Evolutionary conservation across 2,797 vertebrate species (phyloP).

Genomic region (Pelodytes ibericus): DNA sequence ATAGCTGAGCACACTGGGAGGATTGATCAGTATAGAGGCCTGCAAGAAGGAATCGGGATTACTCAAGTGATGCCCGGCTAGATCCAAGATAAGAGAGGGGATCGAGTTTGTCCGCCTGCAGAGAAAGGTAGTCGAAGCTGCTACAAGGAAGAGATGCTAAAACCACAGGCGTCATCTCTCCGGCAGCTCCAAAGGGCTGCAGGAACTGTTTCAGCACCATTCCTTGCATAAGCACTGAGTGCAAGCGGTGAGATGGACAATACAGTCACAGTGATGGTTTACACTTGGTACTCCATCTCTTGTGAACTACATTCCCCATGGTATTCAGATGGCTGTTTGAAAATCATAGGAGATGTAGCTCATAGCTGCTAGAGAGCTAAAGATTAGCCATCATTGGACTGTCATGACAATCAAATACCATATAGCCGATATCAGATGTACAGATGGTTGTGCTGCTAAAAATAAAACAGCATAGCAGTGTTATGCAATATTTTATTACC

Average conservation of each 20-base stretch:
- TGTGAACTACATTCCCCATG: background rate
- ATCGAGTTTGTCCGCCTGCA: background rate
- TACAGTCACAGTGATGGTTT: background rate
- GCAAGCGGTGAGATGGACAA: background rate
- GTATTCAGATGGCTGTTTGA: background rate
- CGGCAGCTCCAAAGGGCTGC: background rate
- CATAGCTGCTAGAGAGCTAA: background rate
- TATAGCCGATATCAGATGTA: background rate
- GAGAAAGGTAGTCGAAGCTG: background rate
- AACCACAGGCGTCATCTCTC: background rate
- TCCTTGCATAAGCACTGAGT: background rate
- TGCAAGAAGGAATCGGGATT: background rate
- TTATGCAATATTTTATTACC: too few relatives aligned
- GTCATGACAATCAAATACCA: background rate
- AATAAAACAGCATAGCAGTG: too few relatives aligned
- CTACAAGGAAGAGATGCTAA: background rate
- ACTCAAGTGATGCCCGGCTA: background rate
- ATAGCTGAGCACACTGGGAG: background rate
- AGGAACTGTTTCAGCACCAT: constrained; percentile 38
- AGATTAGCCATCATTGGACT: too few relatives aligned
- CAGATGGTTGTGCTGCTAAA: too few relatives aligned
- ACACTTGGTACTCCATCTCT: background rate
- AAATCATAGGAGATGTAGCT: background rate
- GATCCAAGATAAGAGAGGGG: background rate
- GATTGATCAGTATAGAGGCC: background rate